Percentiles rank a stretch among this genome's conserved stretches.
phyloP scores from a whole-genome alignment of 53 echinoderm and acorn worm species.

The Stichopus horrens region DNA sequence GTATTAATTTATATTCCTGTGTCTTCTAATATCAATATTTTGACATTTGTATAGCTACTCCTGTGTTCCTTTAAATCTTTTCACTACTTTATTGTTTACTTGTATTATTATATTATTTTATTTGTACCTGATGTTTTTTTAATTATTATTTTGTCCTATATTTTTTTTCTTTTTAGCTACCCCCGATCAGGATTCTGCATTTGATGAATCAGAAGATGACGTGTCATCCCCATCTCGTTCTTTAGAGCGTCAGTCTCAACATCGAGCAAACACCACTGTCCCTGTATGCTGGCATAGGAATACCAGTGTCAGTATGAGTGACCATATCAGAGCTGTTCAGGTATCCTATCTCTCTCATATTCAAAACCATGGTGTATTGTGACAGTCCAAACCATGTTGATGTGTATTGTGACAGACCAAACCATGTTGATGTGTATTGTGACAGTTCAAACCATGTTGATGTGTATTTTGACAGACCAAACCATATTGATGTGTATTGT shows the following conservation, averaged over 20 bases:
- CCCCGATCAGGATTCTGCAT: conserved; percentile 88
- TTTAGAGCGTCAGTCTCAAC: conserved; percentile 86
- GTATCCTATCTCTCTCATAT: conserved; percentile 17
- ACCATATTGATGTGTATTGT: too few species aligned
- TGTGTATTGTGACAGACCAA: too few species aligned
- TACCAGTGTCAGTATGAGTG: conserved; percentile 98
- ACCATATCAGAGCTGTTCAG: conserved; percentile 91
- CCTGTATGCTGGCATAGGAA: conserved; percentile 99
- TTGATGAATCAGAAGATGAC: conserved; percentile 94
- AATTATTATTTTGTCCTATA: not conserved
- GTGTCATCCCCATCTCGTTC: conserved; percentile 85
- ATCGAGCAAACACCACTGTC: conserved; percentile 89
- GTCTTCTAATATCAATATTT: too few species aligned
- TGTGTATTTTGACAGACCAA: too few species aligned
- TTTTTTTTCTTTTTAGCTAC: conserved; percentile 46
- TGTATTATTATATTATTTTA: too few species aligned
- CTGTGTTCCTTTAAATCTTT: too few species aligned
- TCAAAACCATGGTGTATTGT: too few species aligned
- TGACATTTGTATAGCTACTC: too few species aligned
- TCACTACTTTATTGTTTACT: too few species aligned
- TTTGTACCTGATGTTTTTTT: not conserved
- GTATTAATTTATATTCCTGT: too few species aligned
- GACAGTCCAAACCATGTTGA: not conserved
- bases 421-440: too few species aligned
- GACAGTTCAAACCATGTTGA: too few species aligned